Evolutionary conservation across 2,888 invertebrate species (phyloP), one percentile per base, ranked within the genome.

Genomic region (Drosophila incognita): DNA sequence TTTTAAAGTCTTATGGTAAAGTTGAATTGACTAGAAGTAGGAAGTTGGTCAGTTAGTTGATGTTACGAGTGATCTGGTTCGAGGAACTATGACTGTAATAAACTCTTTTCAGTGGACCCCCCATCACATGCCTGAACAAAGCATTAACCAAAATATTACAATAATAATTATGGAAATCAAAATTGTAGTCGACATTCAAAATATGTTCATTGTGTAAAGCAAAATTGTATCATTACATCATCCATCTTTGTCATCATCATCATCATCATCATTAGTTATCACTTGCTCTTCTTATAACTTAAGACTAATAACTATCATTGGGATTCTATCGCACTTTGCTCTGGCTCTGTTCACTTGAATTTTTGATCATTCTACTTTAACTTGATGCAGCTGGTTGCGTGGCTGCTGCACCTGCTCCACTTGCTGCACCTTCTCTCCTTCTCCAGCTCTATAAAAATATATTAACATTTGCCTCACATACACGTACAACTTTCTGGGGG

Each of bases 271-370:
- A 79, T 81, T 85, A 74, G 79, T 87, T 85, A 87, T 87, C 87
- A 88, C 87, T 88, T 87, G 82, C 78, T 85, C 85, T 82, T 74
- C 89, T 87, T 90, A 90, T 76, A 79, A 85, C 74, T 65, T 87
- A 87, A 42, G 62, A 81, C 74, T 86, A 87, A 81, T 76, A 81
- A 81, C 88, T 87, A 90, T 87, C 90, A 90, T 86, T 90, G 90
- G 87, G 89, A 86, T 89, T 83, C 74, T 66, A 76, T 80, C 69
- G 74, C 76, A 68, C 86, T 80, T 69, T 67, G 69, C 65, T 76
- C 69, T 74, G 80, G 83, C 74, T 76, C 74, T 59, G 48, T 40
- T 58, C 53, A 40, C 46, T 59, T 62, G 48, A 35, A 62, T 63
- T 71, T 76, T 53, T 46, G 8, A 65, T 64, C 70, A 60, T 51